Base-by-base conservation (phyloP, 2,797 vertebrate species). In the Thalassophryne amazonica region DNA sequence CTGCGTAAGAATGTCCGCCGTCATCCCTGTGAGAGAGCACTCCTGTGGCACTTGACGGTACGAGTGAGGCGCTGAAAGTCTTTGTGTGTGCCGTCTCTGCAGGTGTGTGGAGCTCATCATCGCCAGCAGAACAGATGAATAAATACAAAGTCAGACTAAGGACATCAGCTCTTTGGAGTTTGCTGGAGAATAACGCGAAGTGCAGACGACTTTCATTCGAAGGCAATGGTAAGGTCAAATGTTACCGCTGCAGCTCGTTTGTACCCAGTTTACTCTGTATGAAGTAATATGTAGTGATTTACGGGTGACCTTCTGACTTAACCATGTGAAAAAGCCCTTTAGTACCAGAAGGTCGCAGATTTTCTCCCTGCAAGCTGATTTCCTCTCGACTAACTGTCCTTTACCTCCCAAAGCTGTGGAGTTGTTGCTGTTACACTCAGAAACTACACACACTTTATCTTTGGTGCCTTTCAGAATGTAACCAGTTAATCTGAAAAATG, bases 401-500 rank as follows among this genome's bases (percentile, higher is more conserved):
- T 69, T 43, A 79, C 79, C 90, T 92, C 92, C 89, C 90, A 96
- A 94, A 98, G 95, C 91, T 93, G 93, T 14, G 92, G 95, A 92
- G 91, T 95, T 93, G 95, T 96, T 92, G 93, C 94, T 74, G 91
- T 98, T 95, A 95, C 94, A 90, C 97, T 97, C 94, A 93, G 95
- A 93, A 95, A 92, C 93, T 93, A 96, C 92, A 90, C 84, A 83
- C 93, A 88, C 92, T 92, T 61, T 78, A 90, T 91, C n/a, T n/a
- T n/a, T n/a, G n/a, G n/a, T n/a, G n/a, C n/a, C n/a, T n/a, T n/a
- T n/a, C n/a, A n/a, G n/a, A n/a, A n/a, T n/a, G n/a, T n/a, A n/a
- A n/a, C n/a, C n/a, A n/a, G n/a, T n/a, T n/a, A n/a, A n/a, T n/a
- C n/a, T n/a, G n/a, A n/a, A n/a, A n/a, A n/a, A n/a, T n/a, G n/a